These are phyloP conservation scores for Lamellibrachia columna DNA, from an alignment of 2,888 invertebrate genomes.

Conservation along the genomic window DNA sequence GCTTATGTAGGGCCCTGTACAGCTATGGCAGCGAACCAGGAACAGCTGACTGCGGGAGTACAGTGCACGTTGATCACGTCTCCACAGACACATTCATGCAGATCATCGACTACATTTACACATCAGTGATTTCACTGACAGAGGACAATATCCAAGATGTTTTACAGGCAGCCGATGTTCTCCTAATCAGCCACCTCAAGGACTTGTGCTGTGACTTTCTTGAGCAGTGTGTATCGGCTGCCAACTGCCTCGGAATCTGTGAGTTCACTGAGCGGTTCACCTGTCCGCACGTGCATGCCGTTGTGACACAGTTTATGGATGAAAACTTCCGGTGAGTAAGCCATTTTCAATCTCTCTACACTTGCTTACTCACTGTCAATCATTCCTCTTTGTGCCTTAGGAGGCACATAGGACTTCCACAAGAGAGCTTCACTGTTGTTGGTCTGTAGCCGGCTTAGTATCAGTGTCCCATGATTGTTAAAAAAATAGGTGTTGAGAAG, in stretches of 20 bases:
- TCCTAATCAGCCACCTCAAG: conserved; percentile 53
- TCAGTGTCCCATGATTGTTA: no score
- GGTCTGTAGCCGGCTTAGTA: no score
- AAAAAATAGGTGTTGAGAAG: no score
- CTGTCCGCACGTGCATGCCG: conserved; percentile 52
- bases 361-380: neutral
- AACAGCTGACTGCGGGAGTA: neutral
- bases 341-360: neutral
- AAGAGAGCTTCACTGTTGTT: no score
- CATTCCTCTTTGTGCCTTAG: neutral
- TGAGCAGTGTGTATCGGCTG: conserved; percentile 51
- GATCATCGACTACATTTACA: conserved; percentile 57
- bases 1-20: conserved; percentile 33
- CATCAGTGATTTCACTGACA: conserved; percentile 48
- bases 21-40: conserved; percentile 27
- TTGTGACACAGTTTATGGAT: conserved; percentile 55
- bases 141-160: conserved; percentile 53
- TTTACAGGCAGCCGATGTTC: conserved; percentile 53
- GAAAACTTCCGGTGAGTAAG: conserved; percentile 66
- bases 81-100: conserved; percentile 44
- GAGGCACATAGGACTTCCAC: neutral
- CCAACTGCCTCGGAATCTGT: conserved; percentile 88
- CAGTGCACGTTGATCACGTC: conserved; percentile 18
- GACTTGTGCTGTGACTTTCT: conserved; percentile 56
- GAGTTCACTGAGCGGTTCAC: conserved; percentile 78